A percentile compares a stretch with the other conserved stretches of the same genome.
These are phyloP conservation scores for Diplosoma virens DNA, from an alignment of 23 tunicate genomes.

Conservation along the genomic window DNA sequence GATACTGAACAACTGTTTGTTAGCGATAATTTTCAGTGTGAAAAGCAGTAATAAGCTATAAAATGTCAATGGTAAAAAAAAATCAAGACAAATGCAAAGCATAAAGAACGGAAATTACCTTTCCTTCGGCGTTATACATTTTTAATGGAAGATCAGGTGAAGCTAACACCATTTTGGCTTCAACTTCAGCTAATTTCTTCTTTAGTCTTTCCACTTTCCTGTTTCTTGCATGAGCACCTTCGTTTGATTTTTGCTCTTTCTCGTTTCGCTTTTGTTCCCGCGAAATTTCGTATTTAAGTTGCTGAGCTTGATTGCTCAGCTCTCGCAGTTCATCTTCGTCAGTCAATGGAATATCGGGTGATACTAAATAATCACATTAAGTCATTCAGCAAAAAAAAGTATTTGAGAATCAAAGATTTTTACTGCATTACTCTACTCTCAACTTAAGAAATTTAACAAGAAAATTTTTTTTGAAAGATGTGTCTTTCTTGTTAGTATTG, in stretches of 20 bases:
- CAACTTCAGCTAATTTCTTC: conserved; percentile 72
- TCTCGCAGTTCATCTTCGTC: conserved; percentile 81
- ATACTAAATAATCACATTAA: conserved; percentile 44
- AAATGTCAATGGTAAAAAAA: no score
- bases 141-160: conserved; percentile 74
- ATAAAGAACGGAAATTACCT: conserved; percentile 47
- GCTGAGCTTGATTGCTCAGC: conserved; percentile 69
- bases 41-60: no score
- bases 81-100: no score
- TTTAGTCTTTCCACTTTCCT: conserved; percentile 60
- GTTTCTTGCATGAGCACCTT: conserved; percentile 17
- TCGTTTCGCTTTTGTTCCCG: conserved; percentile 53
- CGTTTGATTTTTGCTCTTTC: conserved; percentile 31
- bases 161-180: conserved; percentile 77
- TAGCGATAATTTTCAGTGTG: no score
- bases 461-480: no score
- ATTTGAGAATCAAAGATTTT: no score
- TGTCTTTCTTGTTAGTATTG: no score
- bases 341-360: conserved; percentile 54
- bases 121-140: conserved; percentile 83
- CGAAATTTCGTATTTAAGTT: conserved; percentile 68
- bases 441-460: no score
- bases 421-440: no score
- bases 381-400: no score
- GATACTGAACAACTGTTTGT: no score